These are phyloP conservation scores for Charaxes varanes DNA, from an alignment of 1,140 invertebrate genomes.

Conservation along the genomic window DNA sequence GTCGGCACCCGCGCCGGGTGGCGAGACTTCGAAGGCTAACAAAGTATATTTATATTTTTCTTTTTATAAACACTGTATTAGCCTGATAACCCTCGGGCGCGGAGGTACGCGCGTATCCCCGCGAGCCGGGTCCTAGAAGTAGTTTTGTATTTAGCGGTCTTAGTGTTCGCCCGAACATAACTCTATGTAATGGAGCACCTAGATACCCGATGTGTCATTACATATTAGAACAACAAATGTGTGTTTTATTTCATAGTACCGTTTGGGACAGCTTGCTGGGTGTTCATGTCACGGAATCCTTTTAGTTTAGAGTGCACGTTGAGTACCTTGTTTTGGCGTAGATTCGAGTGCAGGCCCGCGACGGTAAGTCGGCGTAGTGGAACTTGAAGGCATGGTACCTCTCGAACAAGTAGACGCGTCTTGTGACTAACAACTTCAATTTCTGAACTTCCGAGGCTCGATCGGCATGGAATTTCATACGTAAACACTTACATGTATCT, in stretches of 20 bases:
- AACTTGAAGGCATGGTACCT: constrained; percentile 33
- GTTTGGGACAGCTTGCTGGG: constrained; percentile 45
- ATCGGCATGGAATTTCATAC: constrained; percentile 51
- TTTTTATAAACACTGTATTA: constrained; percentile 48
- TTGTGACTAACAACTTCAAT: constrained; percentile 36
- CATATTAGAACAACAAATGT: constrained; percentile 63
- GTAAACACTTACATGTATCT: constrained; percentile 47
- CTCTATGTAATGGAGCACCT: constrained; percentile 58
- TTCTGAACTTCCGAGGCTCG: constrained; percentile 33
- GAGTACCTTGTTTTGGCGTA: constrained; percentile 13
- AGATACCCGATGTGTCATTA: constrained; percentile 65
- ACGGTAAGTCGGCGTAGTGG: constrained; percentile 31
- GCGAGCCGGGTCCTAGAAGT: constrained; percentile 34
- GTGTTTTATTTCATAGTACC: constrained; percentile 64
- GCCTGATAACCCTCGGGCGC: constrained; percentile 35
- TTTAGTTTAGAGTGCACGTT: constrained; percentile 51
- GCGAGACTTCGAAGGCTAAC: constrained; percentile 24
- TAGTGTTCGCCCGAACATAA: constrained; percentile 50
- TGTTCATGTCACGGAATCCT: constrained; percentile 42
- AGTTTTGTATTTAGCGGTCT: constrained; percentile 52
- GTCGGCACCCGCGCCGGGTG: constrained; percentile 3
- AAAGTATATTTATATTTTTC: constrained; percentile 43
- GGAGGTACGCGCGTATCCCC: constrained; percentile 17
- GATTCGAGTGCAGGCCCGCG: constrained; percentile 10
- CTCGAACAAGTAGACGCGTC: constrained; percentile 27